phyloP scores from a whole-genome alignment of 1,140 invertebrate species.

The Hyles vespertilio region DNA sequence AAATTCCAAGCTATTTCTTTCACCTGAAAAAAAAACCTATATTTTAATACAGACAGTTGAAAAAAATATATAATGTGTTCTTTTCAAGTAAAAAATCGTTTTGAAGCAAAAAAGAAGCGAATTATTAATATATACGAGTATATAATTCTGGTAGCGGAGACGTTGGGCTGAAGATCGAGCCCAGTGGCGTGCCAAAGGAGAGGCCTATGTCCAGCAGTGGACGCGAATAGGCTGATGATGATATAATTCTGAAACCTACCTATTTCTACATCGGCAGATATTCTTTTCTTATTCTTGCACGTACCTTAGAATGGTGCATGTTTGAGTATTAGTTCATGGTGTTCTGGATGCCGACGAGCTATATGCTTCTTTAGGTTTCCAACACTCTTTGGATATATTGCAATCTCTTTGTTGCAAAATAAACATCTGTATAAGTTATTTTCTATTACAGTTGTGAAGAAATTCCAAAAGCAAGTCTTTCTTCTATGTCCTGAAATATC shows the following conservation, averaged over 20 bases:
- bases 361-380: slow-evolving; percentile 10
- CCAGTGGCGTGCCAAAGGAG: no score
- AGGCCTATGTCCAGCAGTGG: no score
- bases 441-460: not conserved
- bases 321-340: slow-evolving; percentile 5
- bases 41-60: no score
- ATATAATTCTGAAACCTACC: no score
- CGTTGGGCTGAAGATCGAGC: no score
- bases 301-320: slow-evolving; percentile 3
- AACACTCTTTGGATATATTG: slow-evolving; percentile 5
- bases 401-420: slow-evolving; percentile 1
- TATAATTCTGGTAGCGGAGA: no score
- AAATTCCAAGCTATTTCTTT: not conserved
- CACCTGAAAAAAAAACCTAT: not conserved
- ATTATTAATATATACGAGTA: no score
- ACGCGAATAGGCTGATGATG: no score
- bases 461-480: slow-evolving; percentile 9
- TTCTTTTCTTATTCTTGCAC: not conserved
- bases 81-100: no score
- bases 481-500: slow-evolving; percentile 2
- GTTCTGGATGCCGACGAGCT: not conserved
- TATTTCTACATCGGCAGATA: no score
- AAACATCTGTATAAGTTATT: slow-evolving; percentile 5
- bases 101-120: no score
- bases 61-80: no score